Evolutionary conservation across 1,140 invertebrate genomes (phyloP).

Genomic region (Leucophenga varia): DNA sequence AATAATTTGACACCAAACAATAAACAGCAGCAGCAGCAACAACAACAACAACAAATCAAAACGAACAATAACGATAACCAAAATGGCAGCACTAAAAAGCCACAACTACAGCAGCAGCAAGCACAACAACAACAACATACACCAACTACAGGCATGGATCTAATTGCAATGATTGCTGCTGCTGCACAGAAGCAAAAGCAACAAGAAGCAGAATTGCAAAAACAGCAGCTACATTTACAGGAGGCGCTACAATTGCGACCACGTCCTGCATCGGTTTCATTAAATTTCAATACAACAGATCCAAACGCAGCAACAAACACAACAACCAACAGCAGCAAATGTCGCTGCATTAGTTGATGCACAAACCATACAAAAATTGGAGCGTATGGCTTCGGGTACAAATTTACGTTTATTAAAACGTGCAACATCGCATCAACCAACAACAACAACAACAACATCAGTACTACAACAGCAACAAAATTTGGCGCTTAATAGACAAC

Average conservation of each 20-base stretch:
- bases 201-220: conserved; percentile 1
- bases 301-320: conserved; percentile 4
- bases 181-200: conserved; percentile 37
- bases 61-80: conserved; percentile 2
- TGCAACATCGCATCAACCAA: conserved; percentile 35
- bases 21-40: conserved; percentile 1
- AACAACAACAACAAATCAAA: conserved; percentile 7
- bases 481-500: conserved; percentile 14
- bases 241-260: conserved; percentile 38
- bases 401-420: conserved; percentile 41
- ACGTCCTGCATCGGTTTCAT: conserved; percentile 45
- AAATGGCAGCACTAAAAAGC: conserved; percentile 10
- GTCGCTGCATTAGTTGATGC: conserved; percentile 10
- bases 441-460: conserved; percentile 8
- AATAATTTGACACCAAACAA: conserved; percentile 14
- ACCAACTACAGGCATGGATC: conserved; percentile 36
- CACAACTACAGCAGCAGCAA: conserved; percentile 12
- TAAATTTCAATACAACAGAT: conserved; percentile 21
- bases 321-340: conserved; percentile 14
- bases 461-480: conserved; percentile 15
- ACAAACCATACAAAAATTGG: conserved; percentile 26
- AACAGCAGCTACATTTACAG: conserved; percentile 19
- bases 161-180: conserved; percentile 40
- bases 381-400: conserved; percentile 49
- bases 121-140: conserved; percentile 25